A percentile compares a stretch with the other conserved stretches of the same genome.
phyloP scores from a whole-genome alignment of 1,140 invertebrate species.

The Drosophila sp. region DNA sequence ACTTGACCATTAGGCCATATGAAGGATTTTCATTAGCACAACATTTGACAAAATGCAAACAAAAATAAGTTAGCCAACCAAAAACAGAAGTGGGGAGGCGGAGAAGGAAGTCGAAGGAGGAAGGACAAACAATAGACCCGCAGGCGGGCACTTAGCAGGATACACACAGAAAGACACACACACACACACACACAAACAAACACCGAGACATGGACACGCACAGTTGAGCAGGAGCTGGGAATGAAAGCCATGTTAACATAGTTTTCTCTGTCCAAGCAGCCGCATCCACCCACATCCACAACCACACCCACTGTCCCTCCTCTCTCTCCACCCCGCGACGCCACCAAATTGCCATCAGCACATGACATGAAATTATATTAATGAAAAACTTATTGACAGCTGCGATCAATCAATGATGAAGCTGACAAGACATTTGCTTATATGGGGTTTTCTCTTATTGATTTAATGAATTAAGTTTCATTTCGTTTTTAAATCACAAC shows the following conservation, averaged over 20 bases:
- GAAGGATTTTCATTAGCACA: conserved; percentile 78
- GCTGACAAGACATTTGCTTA: conserved; percentile 52
- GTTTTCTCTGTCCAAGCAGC: conserved; percentile 27
- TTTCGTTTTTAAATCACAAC: conserved; percentile 31
- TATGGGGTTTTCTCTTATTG: conserved; percentile 37
- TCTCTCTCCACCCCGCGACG: no score
- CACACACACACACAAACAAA: neutral
- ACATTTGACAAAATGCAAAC: conserved; percentile 76
- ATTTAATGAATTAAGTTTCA: conserved; percentile 68
- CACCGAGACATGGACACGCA: conserved; percentile 11
- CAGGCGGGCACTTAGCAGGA: conserved; percentile 68
- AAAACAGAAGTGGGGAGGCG: neutral
- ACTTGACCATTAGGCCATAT: conserved; percentile 61
- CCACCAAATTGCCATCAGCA: neutral
- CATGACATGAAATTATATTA: conserved; percentile 78
- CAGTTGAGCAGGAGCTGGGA: neutral
- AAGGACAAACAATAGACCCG: conserved; percentile 55
- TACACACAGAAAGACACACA: conserved; percentile 28
- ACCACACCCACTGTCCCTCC: no score
- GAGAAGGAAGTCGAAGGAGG: conserved; percentile 6
- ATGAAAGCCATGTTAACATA: conserved; percentile 73
- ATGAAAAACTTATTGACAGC: conserved; percentile 81
- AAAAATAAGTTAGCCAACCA: conserved; percentile 58
- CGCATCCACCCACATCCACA: neutral
- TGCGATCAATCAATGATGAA: conserved; percentile 65